Evolutionary conservation across 2,888 invertebrate species (phyloP), one percentile per base, ranked within the genome.

Genomic region (Erannis defoliaria): DNA sequence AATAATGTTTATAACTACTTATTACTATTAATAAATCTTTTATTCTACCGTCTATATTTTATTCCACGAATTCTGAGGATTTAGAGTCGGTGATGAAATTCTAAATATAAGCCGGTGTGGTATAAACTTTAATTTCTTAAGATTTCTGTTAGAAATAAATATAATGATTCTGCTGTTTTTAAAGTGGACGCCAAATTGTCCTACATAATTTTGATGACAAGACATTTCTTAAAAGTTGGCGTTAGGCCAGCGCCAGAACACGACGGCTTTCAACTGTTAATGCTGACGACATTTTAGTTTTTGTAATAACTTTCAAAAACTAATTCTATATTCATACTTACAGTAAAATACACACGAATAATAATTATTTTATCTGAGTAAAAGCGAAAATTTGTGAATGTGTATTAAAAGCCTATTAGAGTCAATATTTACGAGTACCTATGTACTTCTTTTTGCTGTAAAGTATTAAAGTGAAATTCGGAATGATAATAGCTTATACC

Each of bases 1-100:
- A 86, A 75, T 77, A 86, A 87, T 90, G 88, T 90, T 89, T 90
- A 90, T 89, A 88, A 86, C 82, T 88, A 89, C 84, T 89, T 89
- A 50, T 89, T 89, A 50, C 50, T 38, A 89, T 87, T 90, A 92
- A 90, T 93, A 93, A 92, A 93, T 86, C 87, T 89, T 87, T 89
- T 90, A 90, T 86, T 88, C 86, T 88, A 90, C 82, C 73, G 65
- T 74, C 55, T 55, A 49, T 43, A 43, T 55, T 45, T 55, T 37
- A 50, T 61, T 61, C 38, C 35, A 23, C 14, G 38, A 65, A 53
- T 23, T 40, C 45, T 9, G 62, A 71, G 26, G 59, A 74, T 71
- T 65, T 73, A 76, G 72, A n/a, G 67, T 57, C 71, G 70, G 66
- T 70, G 66, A 67, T 67, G 71, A 74, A 69, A 68, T 68, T 78